These are phyloP conservation scores for Drosophila parvula DNA, from an alignment of 1,140 invertebrate genomes.

Conservation along the genomic window DNA sequence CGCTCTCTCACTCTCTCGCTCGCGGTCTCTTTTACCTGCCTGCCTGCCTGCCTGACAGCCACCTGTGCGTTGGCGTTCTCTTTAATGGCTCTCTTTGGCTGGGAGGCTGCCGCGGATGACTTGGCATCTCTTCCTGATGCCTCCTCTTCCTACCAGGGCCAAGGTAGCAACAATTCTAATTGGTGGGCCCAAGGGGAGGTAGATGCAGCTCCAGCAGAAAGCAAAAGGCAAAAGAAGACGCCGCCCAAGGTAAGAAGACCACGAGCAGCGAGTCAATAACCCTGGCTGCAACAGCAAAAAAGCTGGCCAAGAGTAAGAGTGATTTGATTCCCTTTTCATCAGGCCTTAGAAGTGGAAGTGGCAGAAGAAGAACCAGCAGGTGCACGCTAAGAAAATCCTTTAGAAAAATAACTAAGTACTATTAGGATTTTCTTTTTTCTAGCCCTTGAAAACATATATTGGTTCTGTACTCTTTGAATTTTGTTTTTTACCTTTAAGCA, in stretches of 20 bases:
- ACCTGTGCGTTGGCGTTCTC: constrained; percentile 58
- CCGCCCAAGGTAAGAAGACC: constrained; percentile 40
- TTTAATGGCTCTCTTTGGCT: constrained; percentile 37
- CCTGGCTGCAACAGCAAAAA: constrained; percentile 34
- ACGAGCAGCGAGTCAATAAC: constrained; percentile 66
- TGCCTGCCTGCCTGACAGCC: constrained; percentile 30
- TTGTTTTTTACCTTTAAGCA: too few species aligned
- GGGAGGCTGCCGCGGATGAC: constrained; percentile 54
- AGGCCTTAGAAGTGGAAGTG: constrained; percentile 54
- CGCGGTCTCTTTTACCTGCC: constrained; percentile 22
- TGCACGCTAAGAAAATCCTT: constrained; percentile 14
- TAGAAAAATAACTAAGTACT: neutral
- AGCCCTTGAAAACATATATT: too few species aligned
- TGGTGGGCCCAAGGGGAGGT: constrained; percentile 18
- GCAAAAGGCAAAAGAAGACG: constrained; percentile 61
- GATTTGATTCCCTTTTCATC: constrained; percentile 82
- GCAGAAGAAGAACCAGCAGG: constrained; percentile 5
- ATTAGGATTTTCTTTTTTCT: neutral
- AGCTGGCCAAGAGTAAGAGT: constrained; percentile 74
- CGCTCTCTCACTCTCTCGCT: constrained; percentile 28
- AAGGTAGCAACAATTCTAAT: constrained; percentile 67
- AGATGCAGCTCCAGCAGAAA: constrained; percentile 52
- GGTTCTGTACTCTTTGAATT: too few species aligned
- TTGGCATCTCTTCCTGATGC: constrained; percentile 56
- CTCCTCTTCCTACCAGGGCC: constrained; percentile 22